Evolutionary conservation across 2,113 vertebrate species (phyloP).

Genomic region (Zootoca vivipara): DNA sequence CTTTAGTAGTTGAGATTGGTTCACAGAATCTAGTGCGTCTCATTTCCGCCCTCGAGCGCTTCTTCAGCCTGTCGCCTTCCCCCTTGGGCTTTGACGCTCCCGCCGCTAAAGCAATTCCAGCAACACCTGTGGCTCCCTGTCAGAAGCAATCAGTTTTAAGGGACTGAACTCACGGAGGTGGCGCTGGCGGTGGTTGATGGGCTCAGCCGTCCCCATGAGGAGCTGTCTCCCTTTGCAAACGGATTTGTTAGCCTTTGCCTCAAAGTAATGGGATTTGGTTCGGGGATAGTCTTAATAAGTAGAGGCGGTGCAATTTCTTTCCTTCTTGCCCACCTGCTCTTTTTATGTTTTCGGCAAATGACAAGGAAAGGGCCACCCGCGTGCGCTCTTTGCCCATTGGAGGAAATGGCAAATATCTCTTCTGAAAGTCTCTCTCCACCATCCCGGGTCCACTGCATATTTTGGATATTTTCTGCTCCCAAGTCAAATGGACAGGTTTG

Average conservation of each 20-base stretch:
- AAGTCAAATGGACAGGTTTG: too few species aligned
- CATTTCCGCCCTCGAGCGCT: background rate
- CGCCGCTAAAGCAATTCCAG: background rate
- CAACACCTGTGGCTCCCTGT: accelerated
- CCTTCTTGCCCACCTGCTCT: background rate
- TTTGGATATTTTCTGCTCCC: too few species aligned
- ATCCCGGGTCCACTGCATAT: too few species aligned
- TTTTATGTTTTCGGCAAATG: background rate
- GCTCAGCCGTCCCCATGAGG: background rate
- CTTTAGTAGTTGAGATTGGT: background rate
- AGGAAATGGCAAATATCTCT: too few species aligned
- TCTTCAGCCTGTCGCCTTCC: background rate
- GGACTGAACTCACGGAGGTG: background rate
- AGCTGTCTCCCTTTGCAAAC: background rate
- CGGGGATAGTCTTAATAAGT: background rate
- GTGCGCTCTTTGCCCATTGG: background rate
- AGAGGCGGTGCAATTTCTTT: background rate
- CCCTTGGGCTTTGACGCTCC: background rate
- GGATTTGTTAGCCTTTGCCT: background rate
- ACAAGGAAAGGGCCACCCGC: background rate
- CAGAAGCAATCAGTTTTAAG: background rate
- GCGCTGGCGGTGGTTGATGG: accelerated
- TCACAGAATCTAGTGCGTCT: background rate
- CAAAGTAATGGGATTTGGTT: background rate
- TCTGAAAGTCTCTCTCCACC: too few species aligned